Percentiles rank a stretch among this genome's conserved stretches.
These are phyloP conservation scores for Octodonta nipae DNA, from an alignment of 2,888 invertebrate genomes.

Conservation along the genomic window DNA sequence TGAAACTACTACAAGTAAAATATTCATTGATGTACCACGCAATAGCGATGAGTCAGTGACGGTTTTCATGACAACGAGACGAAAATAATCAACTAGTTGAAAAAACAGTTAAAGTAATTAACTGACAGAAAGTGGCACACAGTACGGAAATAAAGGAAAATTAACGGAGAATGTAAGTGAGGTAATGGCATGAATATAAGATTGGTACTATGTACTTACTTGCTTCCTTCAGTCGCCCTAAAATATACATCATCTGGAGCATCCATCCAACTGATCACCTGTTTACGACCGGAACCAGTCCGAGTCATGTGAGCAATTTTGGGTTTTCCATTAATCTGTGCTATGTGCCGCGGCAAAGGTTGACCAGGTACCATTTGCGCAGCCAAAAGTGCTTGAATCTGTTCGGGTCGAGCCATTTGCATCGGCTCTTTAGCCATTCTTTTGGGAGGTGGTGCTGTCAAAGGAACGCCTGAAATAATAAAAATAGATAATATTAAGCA, in stretches of 20 bases:
- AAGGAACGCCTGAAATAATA: conserved; percentile 25
- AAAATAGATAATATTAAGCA: neutral
- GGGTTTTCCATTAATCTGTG: conserved; percentile 70
- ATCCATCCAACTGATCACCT: conserved; percentile 95
- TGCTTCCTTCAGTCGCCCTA: conserved; percentile 78
- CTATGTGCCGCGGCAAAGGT: conserved; percentile 50
- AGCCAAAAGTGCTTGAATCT: conserved; percentile 59
- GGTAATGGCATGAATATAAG: no score
- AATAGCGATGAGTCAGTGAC: no score
- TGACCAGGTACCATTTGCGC: conserved; percentile 52
- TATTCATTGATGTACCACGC: no score
- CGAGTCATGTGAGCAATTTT: conserved; percentile 68
- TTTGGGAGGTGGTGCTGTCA: conserved; percentile 55
- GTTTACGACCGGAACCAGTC: conserved; percentile 64
- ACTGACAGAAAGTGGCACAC: no score
- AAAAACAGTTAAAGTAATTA: no score
- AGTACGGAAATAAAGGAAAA: no score
- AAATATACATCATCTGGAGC: conserved; percentile 95
- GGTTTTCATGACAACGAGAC: no score
- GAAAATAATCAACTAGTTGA: no score
- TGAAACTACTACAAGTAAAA: no score
- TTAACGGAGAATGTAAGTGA: no score
- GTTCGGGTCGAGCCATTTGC: conserved; percentile 51
- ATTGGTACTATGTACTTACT: no score
- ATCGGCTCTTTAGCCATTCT: conserved; percentile 66